A percentile compares a stretch with the other conserved stretches of the same genome.
These are phyloP conservation scores for Parasteatoda lunata DNA, from an alignment of 2,888 invertebrate genomes.

Conservation along the genomic window DNA sequence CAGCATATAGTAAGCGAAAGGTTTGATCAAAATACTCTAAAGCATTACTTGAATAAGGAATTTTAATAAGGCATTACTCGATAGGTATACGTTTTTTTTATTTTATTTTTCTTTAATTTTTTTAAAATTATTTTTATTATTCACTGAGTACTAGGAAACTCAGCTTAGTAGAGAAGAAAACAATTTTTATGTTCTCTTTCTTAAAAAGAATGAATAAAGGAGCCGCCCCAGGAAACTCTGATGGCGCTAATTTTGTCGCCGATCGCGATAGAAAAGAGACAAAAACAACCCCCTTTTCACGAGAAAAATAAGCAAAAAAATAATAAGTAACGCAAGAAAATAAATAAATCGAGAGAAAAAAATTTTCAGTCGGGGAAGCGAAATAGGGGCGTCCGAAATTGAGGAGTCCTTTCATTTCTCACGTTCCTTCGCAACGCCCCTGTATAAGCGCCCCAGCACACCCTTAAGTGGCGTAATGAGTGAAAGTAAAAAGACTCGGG, in stretches of 20 bases:
- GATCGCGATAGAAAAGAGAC: conserved; percentile 56
- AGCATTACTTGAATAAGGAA: too few relatives aligned
- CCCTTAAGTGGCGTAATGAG: conserved; percentile 65
- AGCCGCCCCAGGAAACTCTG: conserved; percentile 29
- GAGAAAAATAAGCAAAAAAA: conserved; percentile 17
- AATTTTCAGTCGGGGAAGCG: background rate
- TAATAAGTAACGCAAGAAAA: conserved; percentile 10
- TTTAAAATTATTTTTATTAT: too few relatives aligned
- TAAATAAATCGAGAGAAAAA: conserved; percentile 15
- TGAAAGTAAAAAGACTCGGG: conserved; percentile 40
- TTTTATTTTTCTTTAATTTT: too few relatives aligned
- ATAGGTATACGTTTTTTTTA: too few relatives aligned
- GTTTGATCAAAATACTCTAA: too few relatives aligned
- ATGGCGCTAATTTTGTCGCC: conserved; percentile 68
- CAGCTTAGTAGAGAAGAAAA: too few relatives aligned
- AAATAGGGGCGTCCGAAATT: conserved; percentile 47
- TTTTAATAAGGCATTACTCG: too few relatives aligned
- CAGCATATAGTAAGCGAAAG: too few relatives aligned
- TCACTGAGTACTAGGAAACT: too few relatives aligned
- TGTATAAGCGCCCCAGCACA: conserved; percentile 21
- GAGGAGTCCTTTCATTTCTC: conserved; percentile 52
- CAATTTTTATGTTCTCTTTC: too few relatives aligned
- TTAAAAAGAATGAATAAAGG: background rate
- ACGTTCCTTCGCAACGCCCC: conserved; percentile 52
- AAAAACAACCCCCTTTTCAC: conserved; percentile 45